Evolutionary conservation across 2,113 vertebrate species (phyloP).

Genomic region (Chloebia gouldiae): DNA sequence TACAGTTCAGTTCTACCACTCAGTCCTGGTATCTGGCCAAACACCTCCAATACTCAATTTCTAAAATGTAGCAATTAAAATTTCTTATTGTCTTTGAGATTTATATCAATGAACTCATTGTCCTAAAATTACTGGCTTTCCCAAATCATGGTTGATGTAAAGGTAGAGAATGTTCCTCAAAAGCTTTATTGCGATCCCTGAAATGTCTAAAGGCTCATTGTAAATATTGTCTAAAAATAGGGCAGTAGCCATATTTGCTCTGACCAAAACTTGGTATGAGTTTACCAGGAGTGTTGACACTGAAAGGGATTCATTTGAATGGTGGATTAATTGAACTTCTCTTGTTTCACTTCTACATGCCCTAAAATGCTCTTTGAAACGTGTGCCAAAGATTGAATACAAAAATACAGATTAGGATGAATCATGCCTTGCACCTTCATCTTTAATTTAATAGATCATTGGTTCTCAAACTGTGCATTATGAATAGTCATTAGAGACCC

Average conservation of each 20-base stretch:
- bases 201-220: not conserved
- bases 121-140: not conserved
- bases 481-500: not conserved
- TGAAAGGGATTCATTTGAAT: not conserved
- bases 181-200: not conserved
- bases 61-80: not conserved
- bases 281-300: not conserved
- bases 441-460: not conserved
- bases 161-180: not conserved
- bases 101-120: not conserved
- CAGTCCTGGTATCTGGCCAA: not conserved
- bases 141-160: not conserved
- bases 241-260: not conserved
- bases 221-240: not conserved
- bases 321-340: not conserved
- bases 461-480: not conserved
- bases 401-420: not conserved
- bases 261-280: not conserved
- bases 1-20: not conserved
- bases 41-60: not conserved
- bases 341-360: not conserved
- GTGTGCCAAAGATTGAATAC: not conserved
- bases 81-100: not conserved
- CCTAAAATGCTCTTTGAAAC: not conserved
- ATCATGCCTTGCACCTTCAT: not conserved